These are phyloP conservation scores for Microcebus ravelobensis DNA, from an alignment of 2,113 vertebrate species.

Conservation along the genomic window DNA sequence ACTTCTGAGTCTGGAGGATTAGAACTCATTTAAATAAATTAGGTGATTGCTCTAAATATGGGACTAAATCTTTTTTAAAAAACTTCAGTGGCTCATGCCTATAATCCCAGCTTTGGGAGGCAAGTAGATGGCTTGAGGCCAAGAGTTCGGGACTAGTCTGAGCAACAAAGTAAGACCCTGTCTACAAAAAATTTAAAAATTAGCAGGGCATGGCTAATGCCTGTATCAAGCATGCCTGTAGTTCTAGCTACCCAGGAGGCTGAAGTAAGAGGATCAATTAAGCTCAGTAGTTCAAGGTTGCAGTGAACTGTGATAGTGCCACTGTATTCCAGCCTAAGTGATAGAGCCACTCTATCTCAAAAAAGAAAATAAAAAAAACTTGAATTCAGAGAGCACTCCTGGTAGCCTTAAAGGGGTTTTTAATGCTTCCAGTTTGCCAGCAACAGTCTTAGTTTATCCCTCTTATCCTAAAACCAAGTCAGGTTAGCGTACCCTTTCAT, in stretches of 20 bases:
- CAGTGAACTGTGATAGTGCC: not conserved
- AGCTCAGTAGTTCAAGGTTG: not conserved
- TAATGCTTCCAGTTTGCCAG: not conserved
- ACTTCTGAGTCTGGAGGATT: no score
- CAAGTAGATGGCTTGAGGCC: not conserved
- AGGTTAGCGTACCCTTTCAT: not conserved
- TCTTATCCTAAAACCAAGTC: no score
- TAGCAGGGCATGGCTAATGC: not conserved
- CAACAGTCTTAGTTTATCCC: not conserved
- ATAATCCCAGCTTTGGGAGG: not conserved
- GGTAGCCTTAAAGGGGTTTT: not conserved
- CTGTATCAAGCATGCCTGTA: not conserved
- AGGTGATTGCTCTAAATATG: no score
- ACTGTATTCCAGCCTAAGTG: not conserved
- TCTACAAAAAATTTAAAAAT: not conserved
- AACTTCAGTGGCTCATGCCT: not conserved
- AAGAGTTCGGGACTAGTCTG: not conserved
- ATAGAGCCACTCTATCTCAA: not conserved
- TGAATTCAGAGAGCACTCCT: not conserved
- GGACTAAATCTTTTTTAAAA: no score
- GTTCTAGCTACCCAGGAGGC: not conserved
- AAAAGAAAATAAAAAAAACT: not conserved
- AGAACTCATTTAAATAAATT: no score
- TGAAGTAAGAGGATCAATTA: not conserved
- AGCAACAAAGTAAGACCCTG: no score